Percentiles rank a stretch among this genome's conserved stretches.
Evolutionary conservation across 2,113 vertebrate species (phyloP).

Genomic region (Madoqua kirkii): DNA sequence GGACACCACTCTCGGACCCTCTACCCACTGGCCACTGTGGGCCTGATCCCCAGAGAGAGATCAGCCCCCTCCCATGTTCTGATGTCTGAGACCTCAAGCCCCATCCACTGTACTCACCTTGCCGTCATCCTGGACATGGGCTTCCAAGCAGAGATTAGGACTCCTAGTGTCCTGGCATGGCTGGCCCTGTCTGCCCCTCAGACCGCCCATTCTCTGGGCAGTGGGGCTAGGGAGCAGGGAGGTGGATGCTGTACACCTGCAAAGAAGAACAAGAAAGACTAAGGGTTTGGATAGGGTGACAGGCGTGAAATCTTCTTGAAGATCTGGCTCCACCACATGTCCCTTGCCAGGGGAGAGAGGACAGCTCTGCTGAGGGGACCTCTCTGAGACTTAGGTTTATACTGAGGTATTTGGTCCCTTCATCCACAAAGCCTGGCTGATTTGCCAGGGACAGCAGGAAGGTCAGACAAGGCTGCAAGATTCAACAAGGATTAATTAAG

Average conservation of each 20-base stretch:
- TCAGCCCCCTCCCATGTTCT: no score
- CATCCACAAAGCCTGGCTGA: not conserved
- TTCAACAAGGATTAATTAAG: not conserved
- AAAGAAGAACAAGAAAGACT: not conserved
- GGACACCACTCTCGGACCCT: not conserved
- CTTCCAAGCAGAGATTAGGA: not conserved
- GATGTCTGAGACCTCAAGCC: not conserved
- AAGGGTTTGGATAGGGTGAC: not conserved
- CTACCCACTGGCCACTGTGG: no score
- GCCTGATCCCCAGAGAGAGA: not conserved
- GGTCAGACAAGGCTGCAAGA: not conserved
- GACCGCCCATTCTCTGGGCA: no score
- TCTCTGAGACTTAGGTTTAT: not conserved
- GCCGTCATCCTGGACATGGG: no score
- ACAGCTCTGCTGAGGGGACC: not conserved
- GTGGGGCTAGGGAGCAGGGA: rapidly evolving
- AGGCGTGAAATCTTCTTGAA: not conserved
- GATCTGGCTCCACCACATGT: not conserved
- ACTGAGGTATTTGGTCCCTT: not conserved
- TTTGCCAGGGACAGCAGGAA: not conserved
- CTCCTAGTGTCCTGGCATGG: not conserved
- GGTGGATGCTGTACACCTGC: not conserved
- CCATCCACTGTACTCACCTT: not conserved
- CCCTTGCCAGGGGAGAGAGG: not conserved
- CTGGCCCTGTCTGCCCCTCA: not conserved